A percentile compares a stretch with the other conserved stretches of the same genome.
Evolutionary conservation across 2,797 vertebrate species (phyloP).

Genomic region (Oreonectes daqikongensis): DNA sequence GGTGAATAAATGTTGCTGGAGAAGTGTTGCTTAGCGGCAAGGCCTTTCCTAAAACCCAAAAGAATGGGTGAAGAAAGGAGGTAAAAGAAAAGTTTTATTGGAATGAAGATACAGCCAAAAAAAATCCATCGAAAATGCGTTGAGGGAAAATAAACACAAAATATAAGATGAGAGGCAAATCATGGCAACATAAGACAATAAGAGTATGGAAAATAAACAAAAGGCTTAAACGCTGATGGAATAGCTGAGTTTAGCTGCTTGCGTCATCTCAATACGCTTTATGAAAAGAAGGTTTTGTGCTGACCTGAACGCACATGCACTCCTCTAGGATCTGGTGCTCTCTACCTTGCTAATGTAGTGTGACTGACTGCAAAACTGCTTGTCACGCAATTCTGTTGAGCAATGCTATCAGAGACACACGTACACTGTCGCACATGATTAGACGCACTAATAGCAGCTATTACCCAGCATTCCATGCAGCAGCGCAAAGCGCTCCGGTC

Average conservation of each 20-base stretch:
- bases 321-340: not conserved
- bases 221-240: conserved; percentile 76
- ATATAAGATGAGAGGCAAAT: conserved; percentile 58
- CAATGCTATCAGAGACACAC: conserved; percentile 34
- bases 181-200: conserved; percentile 60
- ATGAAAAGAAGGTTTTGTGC: conserved; percentile 3
- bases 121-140: conserved; percentile 50
- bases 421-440: conserved; percentile 28
- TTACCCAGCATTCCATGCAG: conserved; percentile 86
- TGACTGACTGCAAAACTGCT: conserved; percentile 22
- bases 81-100: conserved; percentile 8
- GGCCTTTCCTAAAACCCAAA: conserved; percentile 72
- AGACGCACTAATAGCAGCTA: conserved; percentile 68
- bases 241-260: conserved; percentile 77
- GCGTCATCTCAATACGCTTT: conserved; percentile 5
- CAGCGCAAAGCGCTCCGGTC: conserved; percentile 78
- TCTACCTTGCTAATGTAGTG: conserved; percentile 31
- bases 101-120: conserved; percentile 46
- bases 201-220: conserved; percentile 67
- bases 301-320: conserved; percentile 25
- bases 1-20: conserved; percentile 45
- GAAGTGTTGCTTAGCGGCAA: conserved; percentile 73
- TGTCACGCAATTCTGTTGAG: conserved; percentile 20
- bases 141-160: conserved; percentile 50
- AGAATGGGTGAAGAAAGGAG: conserved; percentile 70